A percentile compares a stretch with the other conserved stretches of the same genome.
phyloP scores from a whole-genome alignment of 2,113 vertebrate species.

The Rana temporaria region DNA sequence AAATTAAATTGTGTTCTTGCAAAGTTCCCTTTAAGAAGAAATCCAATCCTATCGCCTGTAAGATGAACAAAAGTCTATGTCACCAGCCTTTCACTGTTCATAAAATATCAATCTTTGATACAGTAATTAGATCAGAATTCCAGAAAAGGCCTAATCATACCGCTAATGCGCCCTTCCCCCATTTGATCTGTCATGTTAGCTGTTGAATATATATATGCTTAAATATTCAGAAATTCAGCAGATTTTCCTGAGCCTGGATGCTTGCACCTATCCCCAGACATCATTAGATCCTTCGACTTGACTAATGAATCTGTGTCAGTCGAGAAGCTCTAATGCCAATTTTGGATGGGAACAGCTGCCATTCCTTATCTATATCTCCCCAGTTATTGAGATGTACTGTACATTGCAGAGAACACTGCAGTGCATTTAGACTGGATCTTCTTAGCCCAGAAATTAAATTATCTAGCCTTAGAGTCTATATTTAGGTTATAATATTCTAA shows the following conservation, averaged over 20 bases:
- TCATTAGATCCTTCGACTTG: constrained; percentile 49
- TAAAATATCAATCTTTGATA: constrained; percentile 20
- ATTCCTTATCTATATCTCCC: constrained; percentile 46
- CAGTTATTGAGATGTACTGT: constrained; percentile 41
- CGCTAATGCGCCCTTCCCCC: background rate
- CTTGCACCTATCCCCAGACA: constrained; percentile 42
- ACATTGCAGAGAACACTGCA: constrained; percentile 44
- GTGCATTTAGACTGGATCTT: constrained; percentile 15
- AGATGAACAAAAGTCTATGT: background rate
- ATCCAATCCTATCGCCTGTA: too few relatives aligned
- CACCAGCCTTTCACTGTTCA: constrained; percentile 30
- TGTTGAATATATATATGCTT: constrained; percentile 28
- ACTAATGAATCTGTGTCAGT: constrained; percentile 53
- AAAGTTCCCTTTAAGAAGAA: too few relatives aligned
- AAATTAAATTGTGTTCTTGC: too few relatives aligned
- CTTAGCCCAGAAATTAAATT: constrained; percentile 32
- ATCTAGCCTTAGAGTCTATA: constrained; percentile 21
- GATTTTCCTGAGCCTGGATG: constrained; percentile 35
- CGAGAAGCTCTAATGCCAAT: constrained; percentile 52
- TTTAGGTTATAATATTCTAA: background rate
- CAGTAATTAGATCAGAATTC: background rate
- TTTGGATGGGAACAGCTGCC: constrained; percentile 51
- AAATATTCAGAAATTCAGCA: constrained; percentile 54
- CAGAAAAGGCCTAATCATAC: constrained; percentile 11
- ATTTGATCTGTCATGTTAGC: constrained; percentile 4